Base-by-base conservation (phyloP, 2,888 invertebrate genomes). In the Eupithecia pulchellata region DNA sequence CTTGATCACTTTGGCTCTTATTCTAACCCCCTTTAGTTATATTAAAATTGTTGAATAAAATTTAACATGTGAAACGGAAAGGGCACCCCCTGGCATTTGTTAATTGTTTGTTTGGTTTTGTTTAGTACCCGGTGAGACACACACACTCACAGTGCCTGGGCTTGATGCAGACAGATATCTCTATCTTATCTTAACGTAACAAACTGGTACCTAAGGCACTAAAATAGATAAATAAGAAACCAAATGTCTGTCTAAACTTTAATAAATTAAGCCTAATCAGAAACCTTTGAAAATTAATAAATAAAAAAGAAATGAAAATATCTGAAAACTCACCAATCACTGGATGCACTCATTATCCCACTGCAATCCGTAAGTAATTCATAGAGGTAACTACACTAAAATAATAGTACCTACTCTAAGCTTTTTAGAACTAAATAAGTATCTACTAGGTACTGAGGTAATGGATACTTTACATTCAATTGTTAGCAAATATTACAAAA, bases 351-450 rank as follows among this genome's bases (percentile, higher is more conserved):
- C 36, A 57, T n/a, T 17, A 61, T 57, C 62, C 39, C 75, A 76
- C 75, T 72, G 74, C 65, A 75, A 68, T 74, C 75, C 74, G 67
- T 68, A 14, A n/a, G 6, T 34, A 30, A n/a, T n/a, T 27, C 27
- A 57, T 29, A n/a, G n/a, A n/a, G n/a, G n/a, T n/a, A n/a, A n/a
- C 57, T 29, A 29, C 14, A 14, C 2, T 27, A 55, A 17, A 27
- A 6, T 1, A 47, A 47, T 14, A 17, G 17, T 17, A n/a, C n/a
- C n/a, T n/a, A 17, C 14, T n/a, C 20, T 25, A 4, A 13, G 11
- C 25, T 20, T 25, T 52, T 52, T 13, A 13, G 52, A 52, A 52
- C 25, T 52, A n/a, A n/a, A n/a, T n/a, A n/a, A n/a, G n/a, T n/a
- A n/a, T n/a, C n/a, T 52, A 4, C 9, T 3, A 55, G 29, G 58